Evolutionary conservation across 2,888 invertebrate genomes (phyloP), one percentile per base, ranked within the genome.

Genomic region (Chironomus tentans): DNA sequence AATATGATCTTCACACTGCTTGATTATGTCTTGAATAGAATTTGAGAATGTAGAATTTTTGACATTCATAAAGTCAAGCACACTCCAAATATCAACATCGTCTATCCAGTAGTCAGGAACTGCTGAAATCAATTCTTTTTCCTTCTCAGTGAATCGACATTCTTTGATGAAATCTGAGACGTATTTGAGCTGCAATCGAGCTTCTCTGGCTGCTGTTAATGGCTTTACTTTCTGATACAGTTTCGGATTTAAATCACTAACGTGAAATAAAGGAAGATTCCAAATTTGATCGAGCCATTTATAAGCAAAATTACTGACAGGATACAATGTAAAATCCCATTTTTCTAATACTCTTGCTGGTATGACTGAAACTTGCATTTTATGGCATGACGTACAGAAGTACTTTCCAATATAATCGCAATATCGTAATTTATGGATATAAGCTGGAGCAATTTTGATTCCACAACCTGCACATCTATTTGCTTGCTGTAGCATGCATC

Each of bases 361-460:
- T 80, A 94, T 91, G 78, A 90, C 84, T 4, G 91, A 87, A 77
- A 90, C 86, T 81, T 91, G 89, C 82, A 92, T 91, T 24, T 89
- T 89, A 83, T 95, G 94, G 82, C 95, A 95, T 68, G 92, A 92
- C 12, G 93, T 92, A 81, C 95, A 95, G 83, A 94, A 93, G 83
- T 91, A 93, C 80, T 92, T 88, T 10, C 94, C 93, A 77, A 93
- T 84, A 83, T 95, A 95, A 80, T 92, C 90, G 82, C 94, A 94
- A 81, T 92, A 94, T 15, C 93, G 87, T 83, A 91, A 92, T 79
- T 90, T 87, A 77, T 89, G 89, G 12, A 91, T 88, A 81, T 91
- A 92, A 78, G 89, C 88, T 4, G 85, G 85, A 2, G 91, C 90
- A 5, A 94, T 92, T 80, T 88, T 89, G 87, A 91, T 91, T 0